Base-by-base conservation (phyloP, 2,113 vertebrate genomes). In the Phalacrocorax pelagicus region DNA sequence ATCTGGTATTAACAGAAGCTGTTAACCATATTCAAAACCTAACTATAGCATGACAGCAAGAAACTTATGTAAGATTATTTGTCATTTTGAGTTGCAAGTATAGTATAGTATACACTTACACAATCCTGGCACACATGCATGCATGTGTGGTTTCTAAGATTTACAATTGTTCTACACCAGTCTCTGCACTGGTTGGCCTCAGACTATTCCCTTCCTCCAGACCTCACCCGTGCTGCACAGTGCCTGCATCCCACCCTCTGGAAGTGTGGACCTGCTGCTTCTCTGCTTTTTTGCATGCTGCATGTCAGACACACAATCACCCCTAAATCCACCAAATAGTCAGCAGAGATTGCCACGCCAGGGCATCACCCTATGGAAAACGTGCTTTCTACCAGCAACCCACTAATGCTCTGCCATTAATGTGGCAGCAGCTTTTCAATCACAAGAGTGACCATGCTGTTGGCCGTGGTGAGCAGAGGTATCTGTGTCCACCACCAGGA, bases 1-100 rank as follows among this genome's bases (percentile, higher is more conserved):
- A 97, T 90, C 74, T 95, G 93, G 70, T 86, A 95, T 93, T 95
- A 95, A 91, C 84, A 30, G 62, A 94, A 96, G 87, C 92, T 90
- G 89, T 89, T 95, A 95, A 96, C 78, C 49, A 54, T 79, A 88
- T 94, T 92, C 62, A 22, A 49, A 94, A 57, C 58, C 84, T 93
- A 96, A 95, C 87, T 96, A 85, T 89, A 95, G 89, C 89, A 81
- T 59, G 67, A 74, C 86, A 96, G 89, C 32, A 19, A 72, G 77
- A 51, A 69, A 57, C 81, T 91, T 96, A 91, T 46, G 30, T 94
- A 94, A 95, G 81, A 90, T 79, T 52, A 42, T 86, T 81, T 91
- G 90, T 92, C 90, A 89, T 65, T 96, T 49, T 30, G 49, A 80
- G 81, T 61, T 91, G 65, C 67, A 57, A 88, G 74, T 8, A 17